These are phyloP conservation scores for Drosophila insularis DNA, from an alignment of 1,140 invertebrate genomes.

Conservation along the genomic window DNA sequence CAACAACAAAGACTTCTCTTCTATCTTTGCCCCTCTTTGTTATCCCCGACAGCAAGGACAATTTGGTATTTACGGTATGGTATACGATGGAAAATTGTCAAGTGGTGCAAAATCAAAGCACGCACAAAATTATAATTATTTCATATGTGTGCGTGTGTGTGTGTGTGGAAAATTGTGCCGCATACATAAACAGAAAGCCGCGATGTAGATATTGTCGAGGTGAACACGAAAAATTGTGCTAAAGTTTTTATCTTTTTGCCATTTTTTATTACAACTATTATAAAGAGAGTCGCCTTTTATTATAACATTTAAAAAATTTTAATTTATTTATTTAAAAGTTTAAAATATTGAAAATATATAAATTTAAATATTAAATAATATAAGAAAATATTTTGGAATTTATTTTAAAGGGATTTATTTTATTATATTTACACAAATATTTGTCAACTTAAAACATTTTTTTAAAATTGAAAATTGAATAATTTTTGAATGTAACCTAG, in stretches of 20 bases:
- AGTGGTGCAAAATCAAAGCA: constrained; percentile 76
- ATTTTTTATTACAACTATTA: no score
- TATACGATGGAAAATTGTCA: constrained; percentile 70
- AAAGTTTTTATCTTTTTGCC: neutral
- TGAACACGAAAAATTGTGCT: neutral
- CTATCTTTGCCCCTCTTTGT: neutral
- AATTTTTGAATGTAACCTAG: neutral
- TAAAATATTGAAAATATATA: no score
- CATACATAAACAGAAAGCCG: constrained; percentile 61
- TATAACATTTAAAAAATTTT: no score
- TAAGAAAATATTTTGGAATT: no score
- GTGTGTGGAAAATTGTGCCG: constrained; percentile 66
- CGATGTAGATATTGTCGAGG: constrained; percentile 41
- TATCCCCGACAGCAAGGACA: constrained; percentile 21
- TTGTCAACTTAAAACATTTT: neutral
- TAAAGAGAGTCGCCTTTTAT: no score
- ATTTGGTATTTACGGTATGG: constrained; percentile 62
- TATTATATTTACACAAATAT: no score
- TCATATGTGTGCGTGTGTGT: constrained; percentile 35
- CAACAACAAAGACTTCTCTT: neutral
- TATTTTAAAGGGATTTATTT: no score
- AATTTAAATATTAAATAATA: no score
- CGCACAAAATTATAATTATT: constrained; percentile 79
- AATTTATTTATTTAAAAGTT: no score
- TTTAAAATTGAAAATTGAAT: neutral